A percentile compares a stretch with the other conserved stretches of the same genome.
Evolutionary conservation across 2,797 vertebrate species (phyloP).

Genomic region (Yasuhikotakia modesta): DNA sequence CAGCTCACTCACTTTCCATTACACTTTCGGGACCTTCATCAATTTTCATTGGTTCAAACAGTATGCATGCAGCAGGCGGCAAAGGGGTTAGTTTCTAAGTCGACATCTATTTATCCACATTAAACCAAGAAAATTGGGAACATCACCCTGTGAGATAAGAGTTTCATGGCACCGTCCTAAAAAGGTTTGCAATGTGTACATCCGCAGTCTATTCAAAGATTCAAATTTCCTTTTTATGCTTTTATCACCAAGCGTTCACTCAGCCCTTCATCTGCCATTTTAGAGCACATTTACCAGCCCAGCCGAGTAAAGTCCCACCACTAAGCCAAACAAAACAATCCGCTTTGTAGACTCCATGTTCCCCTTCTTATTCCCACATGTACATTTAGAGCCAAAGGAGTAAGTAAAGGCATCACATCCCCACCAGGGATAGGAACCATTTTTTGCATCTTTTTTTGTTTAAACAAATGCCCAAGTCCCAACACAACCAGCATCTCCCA

Average conservation of each 20-base stretch:
- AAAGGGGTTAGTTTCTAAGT: conserved; percentile 53
- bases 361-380: conserved; percentile 45
- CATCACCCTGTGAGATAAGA: conserved; percentile 55
- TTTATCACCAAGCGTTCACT: conserved; percentile 79
- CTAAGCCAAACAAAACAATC: conserved; percentile 44
- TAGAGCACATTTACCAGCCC: conserved; percentile 65
- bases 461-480: conserved; percentile 25
- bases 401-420: conserved; percentile 35
- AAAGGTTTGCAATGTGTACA: conserved; percentile 75
- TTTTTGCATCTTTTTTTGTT: conserved; percentile 3
- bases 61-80: conserved; percentile 44
- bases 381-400: conserved; percentile 50
- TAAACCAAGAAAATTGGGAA: conserved; percentile 55
- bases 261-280: conserved; percentile 67
- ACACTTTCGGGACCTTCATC: conserved; percentile 47
- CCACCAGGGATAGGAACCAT: conserved; percentile 21
- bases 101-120: conserved; percentile 71
- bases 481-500: background rate
- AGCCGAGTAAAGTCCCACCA: conserved; percentile 67
- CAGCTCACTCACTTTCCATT: conserved; percentile 21
- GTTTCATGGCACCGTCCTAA: conserved; percentile 68
- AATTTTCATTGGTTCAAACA: conserved; percentile 48
- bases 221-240: conserved; percentile 82
- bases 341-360: background rate
- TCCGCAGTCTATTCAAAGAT: conserved; percentile 75